Conservation (phyloP, 2,888 invertebrate species). For the Synergus umbraculus region DNA sequence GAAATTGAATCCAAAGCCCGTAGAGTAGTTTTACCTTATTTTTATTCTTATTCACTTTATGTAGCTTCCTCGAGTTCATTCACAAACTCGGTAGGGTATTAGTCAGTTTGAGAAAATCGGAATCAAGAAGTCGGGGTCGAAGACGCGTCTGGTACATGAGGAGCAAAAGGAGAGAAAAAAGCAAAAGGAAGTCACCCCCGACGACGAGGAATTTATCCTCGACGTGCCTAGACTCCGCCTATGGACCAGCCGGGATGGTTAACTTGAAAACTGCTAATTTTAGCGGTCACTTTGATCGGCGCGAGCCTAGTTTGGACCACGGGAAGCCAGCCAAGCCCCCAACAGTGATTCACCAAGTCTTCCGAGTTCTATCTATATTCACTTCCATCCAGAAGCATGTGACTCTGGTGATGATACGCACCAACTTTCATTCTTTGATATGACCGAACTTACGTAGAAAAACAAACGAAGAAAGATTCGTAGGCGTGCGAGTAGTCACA, state of each 20-base stretch:
- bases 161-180: conserved; percentile 4
- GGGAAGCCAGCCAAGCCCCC: conserved; percentile 70
- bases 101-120: conserved; percentile 40
- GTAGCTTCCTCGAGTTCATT: conserved; percentile 23
- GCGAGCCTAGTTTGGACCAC: conserved; percentile 72
- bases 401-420: conserved; percentile 47
- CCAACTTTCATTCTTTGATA: background rate
- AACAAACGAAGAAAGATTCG: background rate
- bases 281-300: conserved; percentile 69
- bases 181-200: conserved; percentile 17
- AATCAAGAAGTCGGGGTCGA: conserved; percentile 28
- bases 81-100: conserved; percentile 27
- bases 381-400: conserved; percentile 56
- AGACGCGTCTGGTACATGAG: conserved; percentile 36
- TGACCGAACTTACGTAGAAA: background rate
- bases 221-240: conserved; percentile 45
- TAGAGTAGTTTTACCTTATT: background rate
- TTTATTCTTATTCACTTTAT: background rate
- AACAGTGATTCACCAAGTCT: conserved; percentile 71
- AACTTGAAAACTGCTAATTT: conserved; percentile 63
- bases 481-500: background rate
- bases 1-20: background rate
- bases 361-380: conserved; percentile 71
- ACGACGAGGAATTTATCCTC: conserved; percentile 37
- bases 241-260: conserved; percentile 44